Percentiles rank a stretch among this genome's conserved stretches.
phyloP scores from a whole-genome alignment of 2,113 vertebrate species.

The Corythornis vintsioides region DNA sequence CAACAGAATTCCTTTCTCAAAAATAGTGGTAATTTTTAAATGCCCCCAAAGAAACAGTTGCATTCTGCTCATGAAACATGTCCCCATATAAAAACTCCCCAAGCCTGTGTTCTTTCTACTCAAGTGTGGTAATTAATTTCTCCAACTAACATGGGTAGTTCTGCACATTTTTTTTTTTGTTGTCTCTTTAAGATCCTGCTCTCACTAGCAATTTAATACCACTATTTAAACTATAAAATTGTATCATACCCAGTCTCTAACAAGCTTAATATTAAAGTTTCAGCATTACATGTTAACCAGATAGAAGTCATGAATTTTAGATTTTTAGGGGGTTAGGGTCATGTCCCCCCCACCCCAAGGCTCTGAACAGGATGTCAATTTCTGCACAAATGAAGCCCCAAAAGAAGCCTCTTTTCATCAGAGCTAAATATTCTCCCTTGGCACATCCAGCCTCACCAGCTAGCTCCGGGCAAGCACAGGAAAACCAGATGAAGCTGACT shows the following conservation, averaged over 20 bases:
- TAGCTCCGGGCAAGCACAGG: neutral
- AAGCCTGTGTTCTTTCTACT: neutral
- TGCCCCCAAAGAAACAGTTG: neutral
- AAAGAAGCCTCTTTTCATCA: neutral
- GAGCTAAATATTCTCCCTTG: neutral
- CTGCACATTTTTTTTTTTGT: neutral
- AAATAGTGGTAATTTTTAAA: neutral
- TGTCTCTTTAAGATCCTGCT: neutral
- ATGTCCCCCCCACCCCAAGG: neutral
- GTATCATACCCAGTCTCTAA: neutral
- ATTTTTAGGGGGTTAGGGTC: neutral
- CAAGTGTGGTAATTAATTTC: neutral
- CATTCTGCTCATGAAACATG: neutral
- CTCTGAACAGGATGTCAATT: neutral
- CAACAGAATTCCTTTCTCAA: neutral
- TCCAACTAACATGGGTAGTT: neutral
- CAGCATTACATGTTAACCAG: neutral
- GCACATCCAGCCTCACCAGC: neutral
- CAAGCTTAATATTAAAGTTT: neutral
- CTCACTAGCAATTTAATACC: neutral
- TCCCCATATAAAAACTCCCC: neutral
- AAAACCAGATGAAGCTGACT: neutral
- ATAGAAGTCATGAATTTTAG: neutral
- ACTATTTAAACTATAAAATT: neutral
- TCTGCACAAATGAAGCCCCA: neutral